These are phyloP conservation scores for Zosterops japonicus DNA, from an alignment of 2,113 vertebrate species.

Conservation along the genomic window DNA sequence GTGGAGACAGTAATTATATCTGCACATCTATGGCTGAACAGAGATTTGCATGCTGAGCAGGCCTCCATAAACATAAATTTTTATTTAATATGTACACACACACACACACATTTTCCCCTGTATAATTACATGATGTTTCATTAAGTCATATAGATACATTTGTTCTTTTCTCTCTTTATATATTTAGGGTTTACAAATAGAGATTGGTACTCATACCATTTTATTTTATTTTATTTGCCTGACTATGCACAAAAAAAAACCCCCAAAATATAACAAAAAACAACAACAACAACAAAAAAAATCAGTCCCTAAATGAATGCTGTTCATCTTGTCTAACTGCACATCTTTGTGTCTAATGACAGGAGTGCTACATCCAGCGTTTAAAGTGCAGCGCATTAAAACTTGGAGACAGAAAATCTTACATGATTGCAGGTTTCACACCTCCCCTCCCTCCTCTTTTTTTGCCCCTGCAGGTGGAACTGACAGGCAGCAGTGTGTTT, in stretches of 20 bases:
- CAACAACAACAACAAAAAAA: neutral
- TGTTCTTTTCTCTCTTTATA: neutral
- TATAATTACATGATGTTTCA: neutral
- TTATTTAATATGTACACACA: neutral
- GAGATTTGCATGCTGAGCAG: constrained; percentile 23
- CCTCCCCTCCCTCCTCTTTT: neutral
- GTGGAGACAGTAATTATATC: neutral
- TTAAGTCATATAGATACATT: neutral
- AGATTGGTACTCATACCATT: neutral
- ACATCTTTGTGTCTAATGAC: constrained; percentile 36
- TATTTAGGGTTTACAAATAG: neutral
- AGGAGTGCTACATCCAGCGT: neutral
- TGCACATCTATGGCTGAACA: neutral
- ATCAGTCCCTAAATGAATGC: neutral
- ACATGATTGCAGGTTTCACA: constrained; percentile 27
- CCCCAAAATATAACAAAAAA: neutral
- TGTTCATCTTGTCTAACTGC: neutral
- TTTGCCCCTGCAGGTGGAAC: constrained; percentile 88
- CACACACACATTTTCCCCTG: neutral
- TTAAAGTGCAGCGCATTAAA: neutral
- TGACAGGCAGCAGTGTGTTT: constrained; percentile 98
- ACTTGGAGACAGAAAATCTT: constrained; percentile 29
- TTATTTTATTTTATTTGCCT: constrained; percentile 26
- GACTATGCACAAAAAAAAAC: neutral
- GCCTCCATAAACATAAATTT: constrained; percentile 18